These are phyloP conservation scores for Phaethon lepturus DNA, from an alignment of 2,113 vertebrate genomes.

Conservation along the genomic window DNA sequence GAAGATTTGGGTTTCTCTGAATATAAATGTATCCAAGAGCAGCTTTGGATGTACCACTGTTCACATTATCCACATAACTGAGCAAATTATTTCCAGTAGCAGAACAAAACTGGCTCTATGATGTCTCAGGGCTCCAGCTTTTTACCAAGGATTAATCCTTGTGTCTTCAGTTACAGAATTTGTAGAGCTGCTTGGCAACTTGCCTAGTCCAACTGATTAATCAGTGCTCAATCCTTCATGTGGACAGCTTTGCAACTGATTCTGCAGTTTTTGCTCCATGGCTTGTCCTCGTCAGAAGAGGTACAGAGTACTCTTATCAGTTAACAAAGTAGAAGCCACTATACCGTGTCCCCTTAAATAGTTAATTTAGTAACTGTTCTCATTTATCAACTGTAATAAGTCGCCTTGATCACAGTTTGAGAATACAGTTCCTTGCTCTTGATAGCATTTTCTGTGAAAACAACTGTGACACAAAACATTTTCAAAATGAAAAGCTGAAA, in stretches of 20 bases:
- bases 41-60: background rate
- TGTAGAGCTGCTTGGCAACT: background rate
- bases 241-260: background rate
- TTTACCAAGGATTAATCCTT: background rate
- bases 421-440: background rate
- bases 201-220: background rate
- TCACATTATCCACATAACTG: background rate
- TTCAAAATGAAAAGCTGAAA: slow-evolving; percentile 18
- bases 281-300: background rate
- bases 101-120: background rate
- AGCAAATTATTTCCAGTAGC: background rate
- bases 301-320: background rate
- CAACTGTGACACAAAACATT: background rate
- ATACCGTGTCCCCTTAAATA: background rate
- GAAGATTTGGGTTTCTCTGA: background rate
- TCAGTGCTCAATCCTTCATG: background rate
- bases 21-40: background rate
- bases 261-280: background rate
- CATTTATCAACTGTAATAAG: background rate
- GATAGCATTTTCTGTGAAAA: background rate
- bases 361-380: background rate
- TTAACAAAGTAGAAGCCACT: background rate
- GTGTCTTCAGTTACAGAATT: background rate
- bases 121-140: background rate
- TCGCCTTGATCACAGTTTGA: background rate